These are phyloP conservation scores for Dendropsophus ebraccatus DNA, from an alignment of 2,113 vertebrate species.

Conservation along the genomic window DNA sequence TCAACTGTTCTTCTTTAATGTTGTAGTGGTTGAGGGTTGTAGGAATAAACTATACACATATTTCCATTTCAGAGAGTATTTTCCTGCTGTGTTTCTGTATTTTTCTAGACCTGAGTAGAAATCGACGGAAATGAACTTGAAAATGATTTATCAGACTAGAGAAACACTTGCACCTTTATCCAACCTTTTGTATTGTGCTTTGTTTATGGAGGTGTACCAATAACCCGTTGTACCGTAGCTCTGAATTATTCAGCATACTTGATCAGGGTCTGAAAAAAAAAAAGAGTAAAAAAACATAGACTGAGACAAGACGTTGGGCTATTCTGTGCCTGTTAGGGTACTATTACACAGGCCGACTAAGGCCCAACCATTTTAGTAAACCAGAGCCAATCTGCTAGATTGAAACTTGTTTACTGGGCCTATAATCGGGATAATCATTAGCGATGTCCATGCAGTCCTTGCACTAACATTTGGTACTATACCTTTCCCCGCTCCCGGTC, in stretches of 20 bases:
- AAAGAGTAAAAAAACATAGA: conserved; percentile 6
- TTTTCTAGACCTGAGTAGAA: neutral
- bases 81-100: neutral
- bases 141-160: neutral
- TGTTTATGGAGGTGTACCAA: neutral
- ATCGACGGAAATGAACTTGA: neutral
- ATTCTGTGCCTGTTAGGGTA: conserved; percentile 19
- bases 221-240: neutral
- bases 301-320: neutral
- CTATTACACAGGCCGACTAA: no score
- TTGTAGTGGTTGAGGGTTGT: neutral
- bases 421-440: no score
- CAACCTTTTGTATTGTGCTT: neutral
- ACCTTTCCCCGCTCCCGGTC: no score
- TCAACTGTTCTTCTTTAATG: neutral
- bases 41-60: neutral
- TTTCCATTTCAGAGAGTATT: neutral
- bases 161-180: neutral
- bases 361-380: no score
- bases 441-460: no score
- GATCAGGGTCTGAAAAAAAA: conserved; percentile 23
- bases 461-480: no score
- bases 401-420: no score
- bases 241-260: conserved; percentile 20
- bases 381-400: no score